These are phyloP conservation scores for Nyctereutes procyonoides DNA, from an alignment of 2,113 vertebrate genomes.

Conservation along the genomic window DNA sequence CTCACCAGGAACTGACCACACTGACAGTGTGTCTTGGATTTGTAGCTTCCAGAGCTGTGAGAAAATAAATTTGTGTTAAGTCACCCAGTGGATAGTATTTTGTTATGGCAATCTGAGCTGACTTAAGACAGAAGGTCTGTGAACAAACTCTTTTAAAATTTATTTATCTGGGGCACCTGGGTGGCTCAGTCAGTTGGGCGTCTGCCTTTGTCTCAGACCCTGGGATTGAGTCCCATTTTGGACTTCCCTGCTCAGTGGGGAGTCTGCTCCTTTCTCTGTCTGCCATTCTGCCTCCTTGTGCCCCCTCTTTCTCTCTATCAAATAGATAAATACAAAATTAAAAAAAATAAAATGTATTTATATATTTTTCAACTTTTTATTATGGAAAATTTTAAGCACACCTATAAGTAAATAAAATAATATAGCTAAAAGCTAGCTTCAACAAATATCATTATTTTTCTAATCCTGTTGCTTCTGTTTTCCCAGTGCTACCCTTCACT, in stretches of 20 bases:
- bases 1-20: background rate
- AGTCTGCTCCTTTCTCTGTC: too few species aligned
- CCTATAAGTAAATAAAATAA: background rate
- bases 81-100: background rate
- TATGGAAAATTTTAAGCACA: background rate
- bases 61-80: background rate
- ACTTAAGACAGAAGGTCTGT: background rate
- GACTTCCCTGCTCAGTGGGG: too few species aligned
- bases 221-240: too few species aligned
- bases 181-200: too few species aligned
- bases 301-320: too few species aligned
- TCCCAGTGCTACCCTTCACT: background rate
- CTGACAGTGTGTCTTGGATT: background rate
- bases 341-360: too few species aligned
- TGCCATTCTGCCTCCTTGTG: too few species aligned
- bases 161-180: background rate
- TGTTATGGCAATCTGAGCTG: background rate
- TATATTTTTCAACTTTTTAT: background rate
- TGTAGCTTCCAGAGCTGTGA: background rate
- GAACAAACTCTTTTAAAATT: background rate
- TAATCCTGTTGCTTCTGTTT: background rate
- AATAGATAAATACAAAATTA: too few species aligned
- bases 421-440: background rate
- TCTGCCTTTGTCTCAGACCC: too few species aligned
- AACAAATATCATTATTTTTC: slow-evolving; percentile 2